phyloP scores from a whole-genome alignment of 2,888 invertebrate species.

The Andrena minutula region DNA sequence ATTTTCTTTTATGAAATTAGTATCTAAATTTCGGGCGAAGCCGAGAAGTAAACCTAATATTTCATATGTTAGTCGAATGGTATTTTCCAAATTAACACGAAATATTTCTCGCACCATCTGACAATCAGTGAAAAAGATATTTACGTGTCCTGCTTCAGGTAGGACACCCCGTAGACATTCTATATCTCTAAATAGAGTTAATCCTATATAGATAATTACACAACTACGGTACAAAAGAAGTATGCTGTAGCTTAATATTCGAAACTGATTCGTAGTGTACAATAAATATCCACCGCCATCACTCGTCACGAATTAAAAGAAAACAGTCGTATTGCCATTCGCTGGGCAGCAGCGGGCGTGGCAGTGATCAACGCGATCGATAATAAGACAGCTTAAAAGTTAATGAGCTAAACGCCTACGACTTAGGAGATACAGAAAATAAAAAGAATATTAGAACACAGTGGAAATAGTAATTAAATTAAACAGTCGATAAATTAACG shows the following conservation, averaged over 20 bases:
- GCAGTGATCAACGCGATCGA: constrained; percentile 64
- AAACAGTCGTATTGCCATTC: constrained; percentile 52
- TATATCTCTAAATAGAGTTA: no score
- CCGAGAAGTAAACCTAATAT: no score
- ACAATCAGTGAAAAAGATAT: no score
- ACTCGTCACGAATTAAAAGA: constrained; percentile 14
- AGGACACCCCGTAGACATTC: no score
- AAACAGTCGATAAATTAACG: constrained; percentile 45
- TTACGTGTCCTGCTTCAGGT: no score
- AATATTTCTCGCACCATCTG: no score
- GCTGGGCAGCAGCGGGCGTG: constrained; percentile 59
- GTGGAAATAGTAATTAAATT: constrained; percentile 26
- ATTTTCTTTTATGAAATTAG: no score
- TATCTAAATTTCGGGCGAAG: no score
- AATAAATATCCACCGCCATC: constrained; percentile 60
- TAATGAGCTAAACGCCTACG: constrained; percentile 34
- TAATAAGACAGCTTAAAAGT: constrained; percentile 41
- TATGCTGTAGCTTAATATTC: constrained; percentile 34
- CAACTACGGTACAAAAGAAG: constrained; percentile 40
- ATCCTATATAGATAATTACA: no score
- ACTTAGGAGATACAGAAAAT: constrained; percentile 22
- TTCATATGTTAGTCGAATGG: no score
- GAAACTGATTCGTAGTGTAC: constrained; percentile 44
- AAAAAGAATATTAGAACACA: constrained; percentile 1
- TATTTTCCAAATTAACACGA: no score